phyloP scores from a whole-genome alignment of 1,140 invertebrate genomes.

The Formica selysi region DNA sequence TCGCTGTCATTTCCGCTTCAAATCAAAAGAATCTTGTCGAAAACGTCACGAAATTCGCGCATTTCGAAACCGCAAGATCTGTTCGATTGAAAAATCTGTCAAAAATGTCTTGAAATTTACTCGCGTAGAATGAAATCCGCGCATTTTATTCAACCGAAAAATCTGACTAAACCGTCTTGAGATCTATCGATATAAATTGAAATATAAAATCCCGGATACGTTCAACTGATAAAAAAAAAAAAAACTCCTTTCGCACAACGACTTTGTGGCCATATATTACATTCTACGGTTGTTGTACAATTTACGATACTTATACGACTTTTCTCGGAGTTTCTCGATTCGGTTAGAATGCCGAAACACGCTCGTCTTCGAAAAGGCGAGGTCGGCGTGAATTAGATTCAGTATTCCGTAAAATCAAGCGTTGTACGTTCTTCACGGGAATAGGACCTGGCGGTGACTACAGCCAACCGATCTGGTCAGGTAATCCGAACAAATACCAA shows the following conservation, averaged over 20 bases:
- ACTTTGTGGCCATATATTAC: background rate
- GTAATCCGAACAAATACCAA: constrained; percentile 4
- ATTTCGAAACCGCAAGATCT: background rate
- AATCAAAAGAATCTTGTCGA: background rate
- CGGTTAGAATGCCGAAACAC: constrained; percentile 10
- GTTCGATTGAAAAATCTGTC: constrained; percentile 15
- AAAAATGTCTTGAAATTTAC: background rate
- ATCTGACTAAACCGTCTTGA: background rate
- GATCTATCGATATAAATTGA: background rate
- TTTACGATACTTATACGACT: constrained; percentile 5
- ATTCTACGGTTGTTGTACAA: background rate
- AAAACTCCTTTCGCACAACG: background rate
- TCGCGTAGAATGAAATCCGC: constrained; percentile 14
- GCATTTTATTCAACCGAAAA: background rate
- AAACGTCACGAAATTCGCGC: background rate
- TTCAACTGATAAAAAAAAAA: background rate
- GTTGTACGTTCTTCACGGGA: background rate
- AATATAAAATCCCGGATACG: constrained; percentile 11
- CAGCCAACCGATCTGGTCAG: background rate
- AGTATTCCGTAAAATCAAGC: constrained; percentile 27
- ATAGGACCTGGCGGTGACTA: background rate
- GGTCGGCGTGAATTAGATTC: constrained; percentile 20
- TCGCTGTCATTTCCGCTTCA: background rate
- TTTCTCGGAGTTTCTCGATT: background rate
- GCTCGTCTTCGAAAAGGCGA: background rate